Percentiles rank a stretch among this genome's conserved stretches.
These are phyloP conservation scores for Coracias cyanogaster DNA, from an alignment of 2,797 vertebrate genomes.

Conservation along the genomic window DNA sequence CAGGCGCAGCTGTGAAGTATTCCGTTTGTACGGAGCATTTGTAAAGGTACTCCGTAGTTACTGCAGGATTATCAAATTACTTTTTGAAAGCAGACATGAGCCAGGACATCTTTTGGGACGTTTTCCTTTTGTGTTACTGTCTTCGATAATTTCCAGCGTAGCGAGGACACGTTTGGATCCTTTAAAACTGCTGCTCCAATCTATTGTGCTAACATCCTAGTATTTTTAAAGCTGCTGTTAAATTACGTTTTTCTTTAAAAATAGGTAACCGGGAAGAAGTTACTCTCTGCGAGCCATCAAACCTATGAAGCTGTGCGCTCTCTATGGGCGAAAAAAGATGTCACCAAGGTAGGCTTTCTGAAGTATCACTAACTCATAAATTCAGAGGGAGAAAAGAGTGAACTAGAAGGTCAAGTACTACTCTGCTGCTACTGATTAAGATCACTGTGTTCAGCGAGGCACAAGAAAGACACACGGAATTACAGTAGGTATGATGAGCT, in stretches of 20 bases:
- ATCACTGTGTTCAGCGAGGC: background rate
- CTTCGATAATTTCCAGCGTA: background rate
- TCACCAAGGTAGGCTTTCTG: slow-evolving; percentile 76
- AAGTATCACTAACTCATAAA: background rate
- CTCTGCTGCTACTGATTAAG: background rate
- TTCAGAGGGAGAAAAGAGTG: background rate
- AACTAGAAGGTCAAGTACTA: background rate
- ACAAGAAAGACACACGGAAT: background rate
- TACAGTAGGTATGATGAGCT: background rate
- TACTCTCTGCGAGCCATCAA: slow-evolving; percentile 79
- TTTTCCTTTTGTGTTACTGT: background rate
- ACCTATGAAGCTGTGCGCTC: slow-evolving; percentile 78
- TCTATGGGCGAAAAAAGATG: slow-evolving; percentile 75
- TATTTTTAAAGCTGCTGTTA: slow-evolving; percentile 20
- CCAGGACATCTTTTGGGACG: background rate
- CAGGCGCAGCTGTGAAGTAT: background rate
- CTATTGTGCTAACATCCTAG: background rate
- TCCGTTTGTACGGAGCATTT: background rate
- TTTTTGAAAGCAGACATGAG: background rate
- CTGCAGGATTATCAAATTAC: background rate
- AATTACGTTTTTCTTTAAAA: background rate
- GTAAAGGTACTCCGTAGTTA: background rate
- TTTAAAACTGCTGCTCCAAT: background rate
- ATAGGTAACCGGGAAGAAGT: slow-evolving; percentile 86
- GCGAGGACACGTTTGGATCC: background rate